Percentiles rank a stretch among this genome's conserved stretches.
These are phyloP conservation scores for Gymnothorax javanicus DNA, from an alignment of 2,797 vertebrate genomes.

Conservation along the genomic window DNA sequence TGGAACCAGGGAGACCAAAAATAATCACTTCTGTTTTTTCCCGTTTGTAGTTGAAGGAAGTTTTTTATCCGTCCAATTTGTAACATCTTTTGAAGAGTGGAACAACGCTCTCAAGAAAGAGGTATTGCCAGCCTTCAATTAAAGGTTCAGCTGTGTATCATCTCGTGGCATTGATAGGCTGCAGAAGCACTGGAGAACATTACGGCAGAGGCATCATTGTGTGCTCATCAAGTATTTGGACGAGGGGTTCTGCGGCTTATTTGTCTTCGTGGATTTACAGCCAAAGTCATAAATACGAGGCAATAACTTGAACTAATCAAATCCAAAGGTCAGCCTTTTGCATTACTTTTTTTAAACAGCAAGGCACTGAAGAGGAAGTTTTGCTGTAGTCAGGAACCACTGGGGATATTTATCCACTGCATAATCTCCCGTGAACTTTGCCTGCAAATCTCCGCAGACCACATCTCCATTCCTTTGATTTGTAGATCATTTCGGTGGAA, in stretches of 20 bases:
- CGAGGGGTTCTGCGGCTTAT: not conserved
- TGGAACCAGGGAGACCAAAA: too few relatives aligned
- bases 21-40: too few relatives aligned
- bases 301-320: not conserved
- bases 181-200: not conserved
- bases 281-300: not conserved
- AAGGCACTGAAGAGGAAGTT: not conserved
- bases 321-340: not conserved
- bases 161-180: not conserved
- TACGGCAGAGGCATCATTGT: not conserved
- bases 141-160: too few relatives aligned
- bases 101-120: too few relatives aligned
- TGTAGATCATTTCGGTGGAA: slow-evolving; percentile 54
- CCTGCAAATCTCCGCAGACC: not conserved
- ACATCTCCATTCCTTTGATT: slow-evolving; percentile 5
- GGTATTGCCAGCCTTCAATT: too few relatives aligned
- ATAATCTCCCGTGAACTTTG: slow-evolving; percentile 19
- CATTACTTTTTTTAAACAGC: not conserved
- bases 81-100: too few relatives aligned
- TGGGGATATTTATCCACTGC: slow-evolving; percentile 11
- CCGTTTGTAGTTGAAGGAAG: too few relatives aligned
- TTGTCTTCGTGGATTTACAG: not conserved
- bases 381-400: not conserved
- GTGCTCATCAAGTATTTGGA: not conserved
- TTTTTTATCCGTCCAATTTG: too few relatives aligned